Evolutionary conservation across 2,113 vertebrate genomes (phyloP), one percentile per base, ranked within the genome.

Genomic region (Kryptolebias marmoratus): DNA sequence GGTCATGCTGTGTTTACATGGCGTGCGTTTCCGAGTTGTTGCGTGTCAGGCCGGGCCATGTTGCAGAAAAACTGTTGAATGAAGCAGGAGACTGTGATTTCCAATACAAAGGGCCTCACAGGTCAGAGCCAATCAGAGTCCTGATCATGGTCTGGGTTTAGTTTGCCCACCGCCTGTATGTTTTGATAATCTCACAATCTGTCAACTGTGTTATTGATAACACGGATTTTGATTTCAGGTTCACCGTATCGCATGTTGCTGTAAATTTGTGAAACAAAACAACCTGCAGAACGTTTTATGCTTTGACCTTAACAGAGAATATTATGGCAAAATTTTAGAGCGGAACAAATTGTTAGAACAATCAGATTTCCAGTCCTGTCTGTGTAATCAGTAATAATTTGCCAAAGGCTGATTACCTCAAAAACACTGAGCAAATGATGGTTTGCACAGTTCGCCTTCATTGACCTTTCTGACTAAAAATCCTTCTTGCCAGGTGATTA

Each of bases 11-110:
- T 83, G 73, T 67, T 81, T 48, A 65, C 74, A 85, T 84, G 83
- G 76, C 83, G 83, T 90, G 89, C 87, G 72, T 75, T 68, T 32
- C 1, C 3, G 49, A 63, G 64, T 48, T 1, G 22, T 90, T 75
- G 90, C 88, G 82, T 90, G 89, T 90, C 79, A 87, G 57, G 58
- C 79, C 0, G 36, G 49, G 66, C 70, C 50, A 42, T 67, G 22
- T 68, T 60, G 22, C 66, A 85, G 68, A 52, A 53, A 68, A 75
- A n/a, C 73, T 75, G 88, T 75, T 92, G 90, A 92, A 60, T 85
- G 85, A 92, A 86, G 77, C 63, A 66, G 30, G 52, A 77, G 11
- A 36, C 66, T 59, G 60, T 11, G 12, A 48, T 89, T 85, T 84
- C 77, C 70, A 72, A 73, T 60, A 92, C 87, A 90, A 88, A 83